Percentiles rank a stretch among this genome's conserved stretches.
phyloP scores from a whole-genome alignment of 2,888 invertebrate genomes.

The Drosophila meridiana region DNA sequence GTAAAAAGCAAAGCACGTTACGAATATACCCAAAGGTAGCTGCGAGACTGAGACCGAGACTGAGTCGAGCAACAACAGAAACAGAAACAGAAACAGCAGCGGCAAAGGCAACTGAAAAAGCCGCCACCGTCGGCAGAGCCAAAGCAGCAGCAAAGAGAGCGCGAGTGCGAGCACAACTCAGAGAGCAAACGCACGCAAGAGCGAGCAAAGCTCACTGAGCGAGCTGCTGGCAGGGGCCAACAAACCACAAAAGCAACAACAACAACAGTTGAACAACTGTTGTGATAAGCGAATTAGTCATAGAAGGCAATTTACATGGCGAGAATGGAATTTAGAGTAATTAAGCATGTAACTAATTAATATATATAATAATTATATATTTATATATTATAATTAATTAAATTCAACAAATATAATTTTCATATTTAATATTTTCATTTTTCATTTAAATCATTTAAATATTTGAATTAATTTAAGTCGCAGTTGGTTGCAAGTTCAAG shows the following conservation, averaged over 20 bases:
- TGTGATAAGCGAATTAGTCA: slow-evolving; percentile 40
- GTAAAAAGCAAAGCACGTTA: slow-evolving; percentile 85
- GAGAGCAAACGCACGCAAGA: slow-evolving; percentile 11
- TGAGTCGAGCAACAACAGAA: slow-evolving; percentile 45
- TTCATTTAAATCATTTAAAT: background rate
- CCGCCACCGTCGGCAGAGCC: slow-evolving; percentile 34
- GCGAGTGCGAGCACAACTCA: background rate
- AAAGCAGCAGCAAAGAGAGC: slow-evolving; percentile 38
- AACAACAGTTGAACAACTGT: slow-evolving; percentile 6
- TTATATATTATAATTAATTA: too few relatives aligned
- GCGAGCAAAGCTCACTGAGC: slow-evolving; percentile 40
- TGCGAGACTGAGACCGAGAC: slow-evolving; percentile 59
- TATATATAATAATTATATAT: too few relatives aligned
- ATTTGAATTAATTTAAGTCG: background rate
- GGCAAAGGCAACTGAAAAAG: slow-evolving; percentile 29
- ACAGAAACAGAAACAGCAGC: slow-evolving; percentile 34
- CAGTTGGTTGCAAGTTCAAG: slow-evolving; percentile 55
- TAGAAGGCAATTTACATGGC: slow-evolving; percentile 2
- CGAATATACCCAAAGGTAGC: slow-evolving; percentile 84
- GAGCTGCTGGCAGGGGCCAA: slow-evolving; percentile 34
- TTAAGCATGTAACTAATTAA: too few relatives aligned
- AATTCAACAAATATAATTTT: background rate
- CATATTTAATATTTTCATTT: background rate
- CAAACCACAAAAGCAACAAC: slow-evolving; percentile 24
- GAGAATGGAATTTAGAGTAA: background rate